A percentile compares a stretch with the other conserved stretches of the same genome.
Conservation (phyloP, 2,888 invertebrate species). For the Chrysolina americana region DNA sequence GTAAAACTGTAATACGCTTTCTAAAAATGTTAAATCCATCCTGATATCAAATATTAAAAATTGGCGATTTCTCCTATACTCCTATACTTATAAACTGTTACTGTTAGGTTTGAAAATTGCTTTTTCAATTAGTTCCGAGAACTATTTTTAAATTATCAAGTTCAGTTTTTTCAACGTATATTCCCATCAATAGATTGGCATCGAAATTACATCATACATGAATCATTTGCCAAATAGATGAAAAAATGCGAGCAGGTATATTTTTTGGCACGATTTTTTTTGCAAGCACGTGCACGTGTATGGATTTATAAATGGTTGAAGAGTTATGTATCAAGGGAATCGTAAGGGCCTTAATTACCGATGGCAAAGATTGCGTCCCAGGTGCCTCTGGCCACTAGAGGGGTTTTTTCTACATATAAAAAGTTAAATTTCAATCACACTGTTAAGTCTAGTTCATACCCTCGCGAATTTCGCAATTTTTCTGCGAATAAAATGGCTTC, state of each 20-base stretch:
- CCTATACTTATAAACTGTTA: too few species aligned
- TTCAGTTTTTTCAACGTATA: not conserved
- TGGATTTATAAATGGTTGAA: not conserved
- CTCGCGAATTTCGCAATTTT: too few species aligned
- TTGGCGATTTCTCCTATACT: too few species aligned
- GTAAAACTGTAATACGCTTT: slow-evolving; percentile 67
- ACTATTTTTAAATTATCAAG: slow-evolving; percentile 33
- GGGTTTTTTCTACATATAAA: too few species aligned
- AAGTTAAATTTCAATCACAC: too few species aligned
- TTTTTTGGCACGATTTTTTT: slow-evolving; percentile 16
- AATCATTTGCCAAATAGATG: slow-evolving; percentile 19
- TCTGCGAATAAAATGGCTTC: too few species aligned
- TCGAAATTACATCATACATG: slow-evolving; percentile 2
- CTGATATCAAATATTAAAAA: not conserved
- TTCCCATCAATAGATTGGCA: slow-evolving; percentile 1
- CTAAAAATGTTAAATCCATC: slow-evolving; percentile 61
- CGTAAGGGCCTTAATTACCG: too few species aligned
- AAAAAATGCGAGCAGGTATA: slow-evolving; percentile 5
- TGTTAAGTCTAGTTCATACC: too few species aligned
- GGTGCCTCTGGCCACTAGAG: too few species aligned
- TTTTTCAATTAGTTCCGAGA: slow-evolving; percentile 29
- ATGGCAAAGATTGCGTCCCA: too few species aligned
- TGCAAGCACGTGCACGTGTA: not conserved
- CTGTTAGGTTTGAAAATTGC: not conserved
- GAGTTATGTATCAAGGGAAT: too few species aligned